phyloP scores from a whole-genome alignment of 2,888 invertebrate species.

The Odontocolon sp. region DNA sequence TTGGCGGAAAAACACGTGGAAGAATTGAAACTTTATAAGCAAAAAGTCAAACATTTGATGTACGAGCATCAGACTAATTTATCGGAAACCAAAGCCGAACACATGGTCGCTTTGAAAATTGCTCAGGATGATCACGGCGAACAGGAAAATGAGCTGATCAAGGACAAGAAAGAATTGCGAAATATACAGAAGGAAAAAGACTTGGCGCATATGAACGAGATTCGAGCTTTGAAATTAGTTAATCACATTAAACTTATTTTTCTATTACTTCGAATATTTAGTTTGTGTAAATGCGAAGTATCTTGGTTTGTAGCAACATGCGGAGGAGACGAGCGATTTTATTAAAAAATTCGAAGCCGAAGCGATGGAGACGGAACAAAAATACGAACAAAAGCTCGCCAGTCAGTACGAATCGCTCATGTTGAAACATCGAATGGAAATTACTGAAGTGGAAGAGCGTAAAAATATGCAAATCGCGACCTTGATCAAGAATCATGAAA shows the following conservation, averaged over 20 bases:
- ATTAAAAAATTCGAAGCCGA: constrained; percentile 86
- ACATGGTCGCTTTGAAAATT: constrained; percentile 90
- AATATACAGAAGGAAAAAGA: constrained; percentile 87
- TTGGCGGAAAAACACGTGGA: constrained; percentile 93
- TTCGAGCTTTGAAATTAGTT: constrained; percentile 87
- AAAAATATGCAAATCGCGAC: constrained; percentile 94
- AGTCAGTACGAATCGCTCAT: constrained; percentile 88
- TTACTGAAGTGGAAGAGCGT: constrained; percentile 94
- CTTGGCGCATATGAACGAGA: constrained; percentile 87
- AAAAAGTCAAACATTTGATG: constrained; percentile 95
- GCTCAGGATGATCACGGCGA: constrained; percentile 91
- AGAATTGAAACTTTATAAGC: constrained; percentile 93
- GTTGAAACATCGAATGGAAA: constrained; percentile 90
- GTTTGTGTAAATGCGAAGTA: not conserved
- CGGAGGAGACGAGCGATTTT: constrained; percentile 82
- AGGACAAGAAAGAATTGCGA: constrained; percentile 87
- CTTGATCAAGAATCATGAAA: constrained; percentile 91
- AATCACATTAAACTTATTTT: constrained; percentile 46
- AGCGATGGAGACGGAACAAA: constrained; percentile 86
- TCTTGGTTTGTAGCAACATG: constrained; percentile 73
- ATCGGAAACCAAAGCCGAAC: constrained; percentile 92
- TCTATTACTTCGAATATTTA: not conserved
- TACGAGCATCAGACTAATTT: constrained; percentile 94
- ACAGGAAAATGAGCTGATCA: constrained; percentile 89
- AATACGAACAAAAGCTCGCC: constrained; percentile 89